A percentile compares a stretch with the other conserved stretches of the same genome.
Conservation (phyloP, 2,888 invertebrate genomes). For the Bhutanitis thaidina region DNA sequence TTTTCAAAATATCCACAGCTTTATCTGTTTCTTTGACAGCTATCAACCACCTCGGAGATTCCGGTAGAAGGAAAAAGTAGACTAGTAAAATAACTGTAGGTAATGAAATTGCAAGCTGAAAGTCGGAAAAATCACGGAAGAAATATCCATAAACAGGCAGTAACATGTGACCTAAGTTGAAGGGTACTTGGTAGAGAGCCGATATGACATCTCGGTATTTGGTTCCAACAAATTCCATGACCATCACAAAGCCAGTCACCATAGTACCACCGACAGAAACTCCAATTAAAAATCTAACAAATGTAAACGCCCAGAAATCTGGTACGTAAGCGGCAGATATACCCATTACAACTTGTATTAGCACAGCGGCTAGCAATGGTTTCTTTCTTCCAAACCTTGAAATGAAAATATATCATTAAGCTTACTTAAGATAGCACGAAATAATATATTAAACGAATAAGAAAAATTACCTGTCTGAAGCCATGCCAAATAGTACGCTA, state of each 20-base stretch:
- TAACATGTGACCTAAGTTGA: conserved; percentile 84
- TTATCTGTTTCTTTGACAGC: conserved; percentile 84
- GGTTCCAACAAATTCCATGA: conserved; percentile 84
- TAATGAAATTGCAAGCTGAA: conserved; percentile 83
- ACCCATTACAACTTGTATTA: conserved; percentile 85
- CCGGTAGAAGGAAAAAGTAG: conserved; percentile 85
- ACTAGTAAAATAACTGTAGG: conserved; percentile 79
- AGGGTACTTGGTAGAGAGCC: conserved; percentile 84
- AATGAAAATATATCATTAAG: conserved; percentile 23
- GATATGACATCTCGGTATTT: conserved; percentile 77
- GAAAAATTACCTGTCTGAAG: conserved; percentile 83
- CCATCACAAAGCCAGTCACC: conserved; percentile 81
- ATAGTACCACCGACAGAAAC: conserved; percentile 90
- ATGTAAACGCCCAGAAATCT: conserved; percentile 80
- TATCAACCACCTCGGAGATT: conserved; percentile 90
- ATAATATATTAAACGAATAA: not conserved
- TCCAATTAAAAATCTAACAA: conserved; percentile 85
- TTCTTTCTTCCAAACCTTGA: conserved; percentile 86
- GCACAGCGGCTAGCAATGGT: conserved; percentile 85
- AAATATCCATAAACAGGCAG: conserved; percentile 82
- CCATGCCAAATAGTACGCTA: conserved; percentile 85
- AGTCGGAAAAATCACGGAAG: conserved; percentile 82
- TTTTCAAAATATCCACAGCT: conserved; percentile 82
- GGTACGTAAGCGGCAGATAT: conserved; percentile 84
- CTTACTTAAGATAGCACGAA: not conserved